Evolutionary conservation across 2,113 vertebrate species (phyloP), one percentile per base, ranked within the genome.

Genomic region (Ciconia maguari): DNA sequence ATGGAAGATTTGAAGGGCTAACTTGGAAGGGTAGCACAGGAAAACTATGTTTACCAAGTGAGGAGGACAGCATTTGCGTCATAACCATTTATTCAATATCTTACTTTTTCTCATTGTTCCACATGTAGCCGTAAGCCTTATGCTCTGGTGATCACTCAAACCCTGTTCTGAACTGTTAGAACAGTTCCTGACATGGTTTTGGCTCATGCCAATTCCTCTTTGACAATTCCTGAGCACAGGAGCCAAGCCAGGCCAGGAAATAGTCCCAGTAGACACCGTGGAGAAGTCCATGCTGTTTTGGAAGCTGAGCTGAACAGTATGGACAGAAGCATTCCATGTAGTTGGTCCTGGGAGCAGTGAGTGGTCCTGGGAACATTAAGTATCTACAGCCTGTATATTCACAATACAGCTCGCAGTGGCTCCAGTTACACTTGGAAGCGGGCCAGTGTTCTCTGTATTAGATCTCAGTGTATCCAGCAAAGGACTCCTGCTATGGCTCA

Each of bases 41-140:
- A 87, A 74, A 89, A 5, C 29, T 34, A 2, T 86, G 68, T 81
- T 94, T 92, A 49, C 25, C 49, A 46, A 79, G 38, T 54, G 51
- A 69, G 81, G n/a, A 90, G 80, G 65, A 91, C 60, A 84, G 38
- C 17, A 64, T 87, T 94, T 97, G 72, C 29, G 9, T 95, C 91
- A 96, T 26, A 66, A 49, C 46, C 24, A 16, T 91, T 93, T 94
- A 89, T 51, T 83, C 46, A 81, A 5, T 75, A 74, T 91, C 79
- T 93, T 79, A 58, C 20, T 74, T 94, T 81, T 83, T 58, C n/a
- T 84, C 51, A 78, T 84, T 96, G 64, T 95, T 94, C 54, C 51
- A 29, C 2, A 2, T 5, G 60, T 72, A 61, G 18, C 49, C 0
- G 0, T 79, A 88, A 83, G 10, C 36, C 58, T 83, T 80, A 80